These are phyloP conservation scores for Oreonectes daqikongensis DNA, from an alignment of 2,797 vertebrate species.

Conservation along the genomic window DNA sequence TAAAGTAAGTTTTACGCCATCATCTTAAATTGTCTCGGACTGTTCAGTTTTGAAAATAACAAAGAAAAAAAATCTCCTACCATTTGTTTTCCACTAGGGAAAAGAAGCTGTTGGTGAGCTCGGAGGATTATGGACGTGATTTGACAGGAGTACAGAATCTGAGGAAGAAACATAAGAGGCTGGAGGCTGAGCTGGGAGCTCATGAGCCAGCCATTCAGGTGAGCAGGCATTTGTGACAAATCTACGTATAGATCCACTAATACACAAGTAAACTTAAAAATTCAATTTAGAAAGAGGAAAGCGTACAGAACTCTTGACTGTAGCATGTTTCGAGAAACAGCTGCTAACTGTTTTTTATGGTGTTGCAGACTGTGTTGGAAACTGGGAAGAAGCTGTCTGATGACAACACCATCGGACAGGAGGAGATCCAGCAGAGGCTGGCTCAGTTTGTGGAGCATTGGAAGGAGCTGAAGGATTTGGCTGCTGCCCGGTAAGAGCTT, in stretches of 20 bases:
- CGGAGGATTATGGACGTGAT: slow-evolving; percentile 97
- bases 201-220: slow-evolving; percentile 98
- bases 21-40: not conserved
- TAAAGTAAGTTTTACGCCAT: slow-evolving; percentile 82
- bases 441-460: slow-evolving; percentile 97
- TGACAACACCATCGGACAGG: slow-evolving; percentile 97
- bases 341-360: not conserved
- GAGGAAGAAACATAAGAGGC: slow-evolving; percentile 96
- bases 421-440: slow-evolving; percentile 97
- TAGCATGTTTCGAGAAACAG: not conserved
- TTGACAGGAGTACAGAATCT: slow-evolving; percentile 97
- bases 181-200: slow-evolving; percentile 94
- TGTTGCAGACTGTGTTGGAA: slow-evolving; percentile 89
- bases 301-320: too few relatives aligned
- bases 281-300: not conserved
- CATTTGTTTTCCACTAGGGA: slow-evolving; percentile 76
- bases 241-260: not conserved
- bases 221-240: not conserved
- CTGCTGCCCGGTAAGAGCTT: slow-evolving; percentile 83
- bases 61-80: not conserved
- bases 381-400: slow-evolving; percentile 95
- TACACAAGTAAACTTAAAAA: too few relatives aligned
- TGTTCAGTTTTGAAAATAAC: not conserved
- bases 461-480: slow-evolving; percentile 93
- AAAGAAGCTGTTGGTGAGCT: slow-evolving; percentile 96